These are phyloP conservation scores for Micoletzkya japonica DNA, from an alignment of 2,888 invertebrate genomes.

Conservation along the genomic window DNA sequence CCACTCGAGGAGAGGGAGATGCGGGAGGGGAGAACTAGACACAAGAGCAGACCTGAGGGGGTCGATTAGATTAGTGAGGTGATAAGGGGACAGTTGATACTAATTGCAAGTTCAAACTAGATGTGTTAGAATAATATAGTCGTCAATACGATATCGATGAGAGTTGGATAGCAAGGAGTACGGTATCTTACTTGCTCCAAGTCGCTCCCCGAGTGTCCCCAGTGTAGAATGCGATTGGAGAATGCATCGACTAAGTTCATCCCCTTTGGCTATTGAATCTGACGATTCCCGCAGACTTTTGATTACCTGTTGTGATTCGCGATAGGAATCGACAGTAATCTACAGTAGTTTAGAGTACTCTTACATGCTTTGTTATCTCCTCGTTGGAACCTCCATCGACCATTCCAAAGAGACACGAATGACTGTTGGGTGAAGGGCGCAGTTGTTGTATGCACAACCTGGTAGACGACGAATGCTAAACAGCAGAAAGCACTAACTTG, in stretches of 20 bases:
- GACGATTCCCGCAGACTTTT: neutral
- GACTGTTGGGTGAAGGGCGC: slow-evolving; percentile 1
- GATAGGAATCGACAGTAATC: neutral
- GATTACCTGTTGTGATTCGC: slow-evolving; percentile 2
- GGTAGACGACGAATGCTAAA: neutral
- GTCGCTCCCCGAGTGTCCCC: slow-evolving; percentile 65
- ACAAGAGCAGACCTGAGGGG: slow-evolving; percentile 10
- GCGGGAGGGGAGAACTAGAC: neutral
- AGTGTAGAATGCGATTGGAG: slow-evolving; percentile 65
- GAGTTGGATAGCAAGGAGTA: neutral
- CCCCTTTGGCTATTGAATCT: neutral
- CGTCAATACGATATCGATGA: neutral
- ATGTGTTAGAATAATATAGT: too few species aligned
- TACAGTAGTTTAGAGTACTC: neutral
- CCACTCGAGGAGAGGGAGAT: slow-evolving; percentile 15
- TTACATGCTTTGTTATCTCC: slow-evolving; percentile 5
- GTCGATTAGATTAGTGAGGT: neutral
- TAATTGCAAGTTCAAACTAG: too few species aligned
- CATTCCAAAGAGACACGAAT: slow-evolving; percentile 25
- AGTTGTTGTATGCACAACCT: slow-evolving; percentile 27
- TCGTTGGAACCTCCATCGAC: slow-evolving; percentile 28
- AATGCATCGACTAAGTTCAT: slow-evolving; percentile 39
- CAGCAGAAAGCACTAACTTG: slow-evolving; percentile 60
- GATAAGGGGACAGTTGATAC: neutral
- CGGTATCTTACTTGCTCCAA: slow-evolving; percentile 64